Evolutionary conservation across 53 echinoderm and acorn worm genomes (phyloP), one percentile per base, ranked within the genome.

Genomic region (Paracentrotus lividus): DNA sequence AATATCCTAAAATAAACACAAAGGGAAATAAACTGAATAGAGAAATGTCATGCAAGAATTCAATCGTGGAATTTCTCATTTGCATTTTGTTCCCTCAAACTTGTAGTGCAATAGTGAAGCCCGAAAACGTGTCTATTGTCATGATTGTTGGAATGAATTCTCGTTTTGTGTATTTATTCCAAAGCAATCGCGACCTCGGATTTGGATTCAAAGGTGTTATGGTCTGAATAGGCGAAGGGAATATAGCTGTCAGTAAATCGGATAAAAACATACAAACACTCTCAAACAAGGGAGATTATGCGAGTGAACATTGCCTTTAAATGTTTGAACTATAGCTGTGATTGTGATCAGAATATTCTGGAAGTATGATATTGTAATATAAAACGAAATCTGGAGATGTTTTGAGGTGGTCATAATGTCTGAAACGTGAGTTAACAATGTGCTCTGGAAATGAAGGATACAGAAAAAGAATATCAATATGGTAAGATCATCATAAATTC

Each of bases 201-300:
- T 26, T 49, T 81, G 26, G 27, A 81, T 10, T 26, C 81, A 81
- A 81, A 20, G n/a, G 47, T 40, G 24, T 81, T 27, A 45, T 27
- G 81, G 49, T 49, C 10, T 45, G 47, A 12, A 20, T n/a, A 10
- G 81, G 44, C 49, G 44, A 47, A 26, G 45, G 81, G 21, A 81
- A 81, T n/a, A n/a, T n/a, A 42, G 76, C 76, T 76, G 76, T 76
- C 76, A 76, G 38, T 20, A 76, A 76, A 76, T 76, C 76, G 21
- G 76, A 76, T 42, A 76, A 40, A 69, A 76, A 76, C 2, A 29
- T 16, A 76, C 76, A 23, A 45, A 47, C 26, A 81, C 81, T 9
- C 76, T 26, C 1, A 49, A 49, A 47, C 47, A 81, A 1, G 14
- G 49, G 45, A 44, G 44, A 27, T 69, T 26, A 47, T 81, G 44